Evolutionary conservation across 2,797 vertebrate genomes (phyloP), one percentile per base, ranked within the genome.

Genomic region (Pipistrellus pipistrellus): DNA sequence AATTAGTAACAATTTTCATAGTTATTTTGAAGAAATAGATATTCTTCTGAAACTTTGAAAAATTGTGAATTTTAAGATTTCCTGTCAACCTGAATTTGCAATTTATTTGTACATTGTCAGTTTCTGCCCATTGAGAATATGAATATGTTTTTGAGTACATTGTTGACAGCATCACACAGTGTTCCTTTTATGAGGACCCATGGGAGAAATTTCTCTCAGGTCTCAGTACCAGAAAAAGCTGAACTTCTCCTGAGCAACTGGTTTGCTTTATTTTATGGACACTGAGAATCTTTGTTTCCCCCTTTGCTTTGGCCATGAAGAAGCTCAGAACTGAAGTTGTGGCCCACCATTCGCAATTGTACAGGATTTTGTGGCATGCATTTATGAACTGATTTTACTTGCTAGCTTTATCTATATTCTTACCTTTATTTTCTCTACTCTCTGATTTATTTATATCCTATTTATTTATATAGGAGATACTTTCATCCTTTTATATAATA

Each of bases 251-350:
- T 86, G 59, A 96, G 62, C 41, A 88, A 69, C 64, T 92, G 83
- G 68, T 91, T 94, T 90, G 85, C 94, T 95, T 91, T 84, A 73
- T 91, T 96, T 94, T 93, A 90, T 96, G 93, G 64, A 81, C 80
- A 85, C 73, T 88, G 77, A 95, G 73, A 93, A 53, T 59, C 48
- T 94, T 93, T 95, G 44, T 83, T 93, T 93, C 75, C 3, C 85
- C n/a, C 64, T 92, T 95, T 96, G 51, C 88, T 96, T 96, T 96
- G 88, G 32, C 44, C 80, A 86, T 57, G 78, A 66, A 89, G 69
- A 94, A 71, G 17, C 75, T 92, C 59, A 93, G 90, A 94, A 71
- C 73, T 90, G 66, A 96, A 89, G 93, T 80, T 91, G 71, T 94
- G 84, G 71, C 55, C 82, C 30, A 64, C 17, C 6, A 59, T 91